These are phyloP conservation scores for Endomychus coccineus DNA, from an alignment of 2,888 invertebrate genomes.

Conservation along the genomic window DNA sequence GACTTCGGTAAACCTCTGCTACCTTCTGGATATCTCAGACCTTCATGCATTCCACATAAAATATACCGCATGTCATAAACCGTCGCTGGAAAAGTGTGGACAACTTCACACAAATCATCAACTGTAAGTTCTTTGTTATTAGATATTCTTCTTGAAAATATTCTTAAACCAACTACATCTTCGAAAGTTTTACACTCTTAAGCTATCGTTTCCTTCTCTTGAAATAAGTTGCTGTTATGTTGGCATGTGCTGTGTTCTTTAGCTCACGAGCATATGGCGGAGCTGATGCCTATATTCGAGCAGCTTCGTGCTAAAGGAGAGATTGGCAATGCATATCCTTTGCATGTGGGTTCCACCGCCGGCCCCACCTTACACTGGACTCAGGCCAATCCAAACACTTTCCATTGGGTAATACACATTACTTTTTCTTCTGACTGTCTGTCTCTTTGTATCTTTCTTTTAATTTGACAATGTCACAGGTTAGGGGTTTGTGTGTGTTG, in stretches of 20 bases:
- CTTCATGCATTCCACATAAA: too few relatives aligned
- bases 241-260: conserved; percentile 23
- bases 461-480: conserved; percentile 23
- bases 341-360: conserved; percentile 71
- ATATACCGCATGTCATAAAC: too few relatives aligned
- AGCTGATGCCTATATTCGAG: conserved; percentile 94
- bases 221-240: conserved; percentile 19
- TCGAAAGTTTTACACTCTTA: too few relatives aligned
- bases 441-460: conserved; percentile 16
- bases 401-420: conserved; percentile 35
- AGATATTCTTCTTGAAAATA: too few relatives aligned
- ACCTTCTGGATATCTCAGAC: too few relatives aligned
- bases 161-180: too few relatives aligned
- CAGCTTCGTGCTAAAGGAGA: conserved; percentile 85
- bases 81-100: too few relatives aligned
- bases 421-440: too few relatives aligned
- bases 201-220: not conserved
- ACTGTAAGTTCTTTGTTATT: too few relatives aligned
- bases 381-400: conserved; percentile 51
- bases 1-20: too few relatives aligned
- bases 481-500: conserved; percentile 10
- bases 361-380: conserved; percentile 59
- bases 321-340: conserved; percentile 84
- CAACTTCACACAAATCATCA: too few relatives aligned
- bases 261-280: conserved; percentile 93